Evolutionary conservation across 2,797 vertebrate species (phyloP).

Genomic region (Hoplostethus mediterraneus): DNA sequence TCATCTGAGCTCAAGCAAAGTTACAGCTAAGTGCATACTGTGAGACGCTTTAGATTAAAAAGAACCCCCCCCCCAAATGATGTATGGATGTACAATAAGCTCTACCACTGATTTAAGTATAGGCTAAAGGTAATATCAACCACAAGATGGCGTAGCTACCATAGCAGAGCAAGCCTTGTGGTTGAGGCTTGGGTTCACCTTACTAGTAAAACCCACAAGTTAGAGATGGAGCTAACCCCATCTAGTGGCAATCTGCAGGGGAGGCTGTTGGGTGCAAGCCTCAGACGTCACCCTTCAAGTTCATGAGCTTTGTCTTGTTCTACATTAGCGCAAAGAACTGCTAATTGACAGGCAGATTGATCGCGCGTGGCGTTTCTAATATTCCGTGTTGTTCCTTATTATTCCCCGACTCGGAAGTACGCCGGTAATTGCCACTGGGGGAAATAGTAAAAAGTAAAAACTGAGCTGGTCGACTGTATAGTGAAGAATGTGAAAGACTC

Average conservation of each 20-base stretch:
- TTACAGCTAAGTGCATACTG: no score
- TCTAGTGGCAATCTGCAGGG: constrained; percentile 60
- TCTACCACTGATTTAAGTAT: background rate
- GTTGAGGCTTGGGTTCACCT: background rate
- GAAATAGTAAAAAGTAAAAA: constrained; percentile 39
- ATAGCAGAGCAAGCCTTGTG: constrained; percentile 3
- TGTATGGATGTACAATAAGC: no score
- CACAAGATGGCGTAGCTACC: constrained; percentile 72
- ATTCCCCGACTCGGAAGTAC: constrained; percentile 18
- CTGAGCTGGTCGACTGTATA: constrained; percentile 32
- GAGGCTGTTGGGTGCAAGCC: background rate
- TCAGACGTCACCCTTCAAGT: constrained; percentile 14
- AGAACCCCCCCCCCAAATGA: no score
- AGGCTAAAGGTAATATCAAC: background rate
- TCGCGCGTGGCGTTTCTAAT: constrained; percentile 34
- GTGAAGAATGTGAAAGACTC: constrained; percentile 69
- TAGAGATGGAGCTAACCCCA: constrained; percentile 55
- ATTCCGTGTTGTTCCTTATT: constrained; percentile 47
- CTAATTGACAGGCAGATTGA: constrained; percentile 62
- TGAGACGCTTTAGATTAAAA: no score
- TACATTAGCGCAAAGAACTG: constrained; percentile 18
- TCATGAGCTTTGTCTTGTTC: constrained; percentile 26
- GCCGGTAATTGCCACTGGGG: constrained; percentile 53
- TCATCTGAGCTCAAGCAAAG: background rate
- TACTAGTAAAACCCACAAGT: constrained; percentile 3